Percentiles rank a stretch among this genome's conserved stretches.
Evolutionary conservation across 1,140 invertebrate genomes (phyloP).

Genomic region (Achatina immaculata): DNA sequence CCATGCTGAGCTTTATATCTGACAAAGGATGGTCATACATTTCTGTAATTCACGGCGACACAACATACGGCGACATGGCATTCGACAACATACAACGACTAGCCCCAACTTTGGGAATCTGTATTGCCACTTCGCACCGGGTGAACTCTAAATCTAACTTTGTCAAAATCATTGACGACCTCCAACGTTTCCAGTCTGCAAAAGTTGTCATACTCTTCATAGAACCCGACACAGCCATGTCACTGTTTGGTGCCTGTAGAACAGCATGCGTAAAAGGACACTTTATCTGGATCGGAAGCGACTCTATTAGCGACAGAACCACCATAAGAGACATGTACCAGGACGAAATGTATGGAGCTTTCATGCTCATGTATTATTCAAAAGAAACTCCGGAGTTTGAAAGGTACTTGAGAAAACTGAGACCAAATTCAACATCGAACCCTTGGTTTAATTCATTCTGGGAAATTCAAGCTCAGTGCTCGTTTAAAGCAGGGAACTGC

Average conservation of each 20-base stretch:
- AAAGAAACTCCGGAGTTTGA: neutral
- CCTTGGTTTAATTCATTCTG: slow-evolving; percentile 14
- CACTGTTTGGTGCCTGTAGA: neutral
- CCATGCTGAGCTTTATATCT: slow-evolving; percentile 6
- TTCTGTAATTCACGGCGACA: neutral
- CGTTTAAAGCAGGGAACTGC: neutral
- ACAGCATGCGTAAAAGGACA: neutral
- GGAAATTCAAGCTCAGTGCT: neutral
- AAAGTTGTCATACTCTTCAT: slow-evolving; percentile 16
- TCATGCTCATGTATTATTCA: slow-evolving; percentile 6
- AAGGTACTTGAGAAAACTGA: neutral
- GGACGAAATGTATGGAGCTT: neutral
- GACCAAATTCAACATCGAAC: neutral
- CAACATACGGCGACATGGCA: slow-evolving; percentile 16
- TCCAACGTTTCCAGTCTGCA: neutral
- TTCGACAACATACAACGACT: neutral
- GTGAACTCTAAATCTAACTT: neutral
- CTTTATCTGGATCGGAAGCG: slow-evolving; percentile 25
- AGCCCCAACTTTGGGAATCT: neutral
- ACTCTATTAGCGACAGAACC: neutral
- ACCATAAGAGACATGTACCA: neutral
- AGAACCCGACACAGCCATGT: neutral
- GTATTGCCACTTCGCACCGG: neutral
- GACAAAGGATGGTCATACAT: slow-evolving; percentile 14
- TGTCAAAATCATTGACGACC: neutral